phyloP scores from a whole-genome alignment of 2,888 invertebrate species.

The Hydrotaea cyrtoneurina region DNA sequence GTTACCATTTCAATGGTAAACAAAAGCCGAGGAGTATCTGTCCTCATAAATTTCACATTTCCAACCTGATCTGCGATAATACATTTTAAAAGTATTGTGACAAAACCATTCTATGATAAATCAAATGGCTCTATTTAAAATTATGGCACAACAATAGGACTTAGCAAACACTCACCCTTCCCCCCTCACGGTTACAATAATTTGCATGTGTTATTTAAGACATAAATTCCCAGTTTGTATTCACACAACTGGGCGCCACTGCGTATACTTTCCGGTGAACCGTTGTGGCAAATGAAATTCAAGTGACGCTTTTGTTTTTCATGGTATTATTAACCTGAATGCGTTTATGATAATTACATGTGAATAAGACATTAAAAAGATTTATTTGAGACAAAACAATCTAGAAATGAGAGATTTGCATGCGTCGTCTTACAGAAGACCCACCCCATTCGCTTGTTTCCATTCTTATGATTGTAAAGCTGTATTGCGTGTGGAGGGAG shows the following conservation, averaged over 20 bases:
- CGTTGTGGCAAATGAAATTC: not conserved
- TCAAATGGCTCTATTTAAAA: not conserved
- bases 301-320: not conserved
- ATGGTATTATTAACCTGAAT: conserved; percentile 41
- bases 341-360: conserved; percentile 50
- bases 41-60: not conserved
- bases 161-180: not conserved
- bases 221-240: conserved; percentile 14
- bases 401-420: not conserved
- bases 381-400: conserved; percentile 47
- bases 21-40: not conserved
- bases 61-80: not conserved
- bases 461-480: no score
- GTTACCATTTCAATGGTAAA: not conserved
- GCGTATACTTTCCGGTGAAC: not conserved
- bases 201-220: conserved; percentile 20
- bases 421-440: not conserved
- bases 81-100: not conserved
- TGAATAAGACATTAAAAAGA: conserved; percentile 56
- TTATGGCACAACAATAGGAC: not conserved
- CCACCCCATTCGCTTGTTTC: no score
- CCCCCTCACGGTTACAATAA: not conserved
- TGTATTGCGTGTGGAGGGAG: no score
- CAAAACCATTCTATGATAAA: not conserved
- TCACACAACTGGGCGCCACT: not conserved